Percentiles rank a stretch among this genome's conserved stretches.
These are phyloP conservation scores for Galeopterus variegatus DNA, from an alignment of 2,113 vertebrate species.

Conservation along the genomic window DNA sequence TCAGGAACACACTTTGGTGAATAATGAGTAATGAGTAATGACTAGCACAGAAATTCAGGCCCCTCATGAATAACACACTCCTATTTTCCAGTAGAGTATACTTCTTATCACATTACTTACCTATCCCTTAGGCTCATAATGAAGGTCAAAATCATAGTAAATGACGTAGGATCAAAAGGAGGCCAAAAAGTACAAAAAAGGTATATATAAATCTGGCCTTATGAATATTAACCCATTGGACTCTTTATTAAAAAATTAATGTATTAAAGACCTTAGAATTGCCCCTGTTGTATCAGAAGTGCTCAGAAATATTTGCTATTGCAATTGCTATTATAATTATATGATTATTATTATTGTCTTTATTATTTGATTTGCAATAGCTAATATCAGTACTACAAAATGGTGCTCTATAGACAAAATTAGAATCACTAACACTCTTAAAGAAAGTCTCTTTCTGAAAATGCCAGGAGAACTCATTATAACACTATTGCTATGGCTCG, in stretches of 20 bases:
- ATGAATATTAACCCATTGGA: background rate
- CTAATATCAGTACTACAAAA: background rate
- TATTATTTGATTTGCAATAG: background rate
- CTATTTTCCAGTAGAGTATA: background rate
- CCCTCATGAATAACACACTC: background rate
- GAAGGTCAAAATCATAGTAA: background rate
- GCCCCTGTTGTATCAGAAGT: background rate
- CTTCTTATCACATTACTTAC: background rate
- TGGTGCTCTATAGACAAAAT: background rate
- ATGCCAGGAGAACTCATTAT: background rate
- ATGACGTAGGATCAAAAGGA: background rate
- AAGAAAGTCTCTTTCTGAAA: background rate
- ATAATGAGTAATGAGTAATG: slow-evolving; percentile 15
- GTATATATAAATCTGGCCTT: background rate
- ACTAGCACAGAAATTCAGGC: background rate
- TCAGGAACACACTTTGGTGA: background rate
- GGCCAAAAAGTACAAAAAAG: background rate
- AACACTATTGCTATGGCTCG: background rate
- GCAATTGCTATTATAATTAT: background rate
- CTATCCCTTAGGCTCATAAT: background rate
- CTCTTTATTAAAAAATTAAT: slow-evolving; percentile 45
- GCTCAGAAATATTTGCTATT: background rate
- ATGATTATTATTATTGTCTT: background rate
- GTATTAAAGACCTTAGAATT: background rate
- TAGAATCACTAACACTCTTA: background rate